Evolutionary conservation across 2,888 invertebrate species (phyloP).

Genomic region (Gnatocerus cornutus): DNA sequence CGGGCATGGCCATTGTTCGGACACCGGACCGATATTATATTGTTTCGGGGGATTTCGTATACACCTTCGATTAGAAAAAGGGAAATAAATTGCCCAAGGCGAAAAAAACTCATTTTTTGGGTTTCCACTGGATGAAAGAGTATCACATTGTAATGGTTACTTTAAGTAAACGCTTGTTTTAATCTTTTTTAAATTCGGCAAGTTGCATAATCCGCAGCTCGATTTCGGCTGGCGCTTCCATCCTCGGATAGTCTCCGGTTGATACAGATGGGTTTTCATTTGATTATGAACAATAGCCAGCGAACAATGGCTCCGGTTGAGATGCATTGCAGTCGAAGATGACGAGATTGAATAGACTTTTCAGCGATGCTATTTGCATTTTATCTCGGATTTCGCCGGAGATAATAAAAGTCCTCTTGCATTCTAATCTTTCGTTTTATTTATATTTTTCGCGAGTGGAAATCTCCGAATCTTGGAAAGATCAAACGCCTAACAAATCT

Average conservation of each 20-base stretch:
- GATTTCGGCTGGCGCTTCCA: conserved; percentile 3
- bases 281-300: conserved; percentile 64
- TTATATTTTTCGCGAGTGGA: conserved; percentile 9
- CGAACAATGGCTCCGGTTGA: conserved; percentile 61
- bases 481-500: neutral
- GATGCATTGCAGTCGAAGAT: conserved; percentile 62
- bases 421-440: conserved; percentile 18
- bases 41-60: conserved; percentile 17
- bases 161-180: too few species aligned
- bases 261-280: conserved; percentile 66
- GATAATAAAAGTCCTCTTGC: conserved; percentile 43
- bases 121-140: too few species aligned
- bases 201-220: neutral
- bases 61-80: neutral
- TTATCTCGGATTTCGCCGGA: conserved; percentile 38
- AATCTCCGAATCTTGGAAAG: neutral
- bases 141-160: too few species aligned
- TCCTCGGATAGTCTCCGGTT: conserved; percentile 47
- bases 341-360: conserved; percentile 59
- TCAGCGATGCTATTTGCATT: conserved; percentile 49
- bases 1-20: conserved; percentile 26
- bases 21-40: conserved; percentile 38
- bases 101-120: neutral
- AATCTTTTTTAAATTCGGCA: too few species aligned
- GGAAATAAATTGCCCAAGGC: neutral